Evolutionary conservation across 64 coral and sea anemone species (phyloP).

Genomic region (Astreopora myriophthalma): DNA sequence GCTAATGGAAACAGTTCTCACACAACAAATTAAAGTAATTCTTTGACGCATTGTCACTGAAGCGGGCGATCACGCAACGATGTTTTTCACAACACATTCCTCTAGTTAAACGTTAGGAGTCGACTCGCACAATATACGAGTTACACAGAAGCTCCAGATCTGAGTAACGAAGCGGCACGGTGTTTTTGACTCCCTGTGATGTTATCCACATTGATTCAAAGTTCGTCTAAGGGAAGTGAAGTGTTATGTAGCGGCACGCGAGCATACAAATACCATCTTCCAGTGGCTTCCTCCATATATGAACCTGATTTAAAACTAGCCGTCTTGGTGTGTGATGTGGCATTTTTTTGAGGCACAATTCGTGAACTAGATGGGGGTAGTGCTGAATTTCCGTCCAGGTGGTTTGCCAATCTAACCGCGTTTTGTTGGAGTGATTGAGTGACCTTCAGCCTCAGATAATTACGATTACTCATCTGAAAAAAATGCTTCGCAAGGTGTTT

Average conservation of each 20-base stretch:
- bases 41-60: constrained; percentile 11
- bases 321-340: not conserved
- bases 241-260: constrained; percentile 11
- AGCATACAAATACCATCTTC: not conserved
- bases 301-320: not conserved
- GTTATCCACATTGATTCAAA: not conserved
- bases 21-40: constrained; percentile 30
- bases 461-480: not conserved
- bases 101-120: not conserved
- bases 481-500: not conserved
- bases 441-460: not conserved
- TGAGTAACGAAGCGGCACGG: not conserved
- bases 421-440: not conserved
- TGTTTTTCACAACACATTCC: not conserved
- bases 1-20: constrained; percentile 40
- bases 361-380: not conserved
- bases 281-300: not conserved
- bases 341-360: not conserved
- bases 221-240: not conserved
- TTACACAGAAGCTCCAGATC: not conserved
- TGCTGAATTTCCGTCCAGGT: not conserved
- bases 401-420: not conserved
- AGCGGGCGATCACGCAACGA: constrained; percentile 32
- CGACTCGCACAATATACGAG: not conserved
- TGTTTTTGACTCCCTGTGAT: not conserved